Conservation (phyloP, 2,113 vertebrate species). For the Regulus satrapa region DNA sequence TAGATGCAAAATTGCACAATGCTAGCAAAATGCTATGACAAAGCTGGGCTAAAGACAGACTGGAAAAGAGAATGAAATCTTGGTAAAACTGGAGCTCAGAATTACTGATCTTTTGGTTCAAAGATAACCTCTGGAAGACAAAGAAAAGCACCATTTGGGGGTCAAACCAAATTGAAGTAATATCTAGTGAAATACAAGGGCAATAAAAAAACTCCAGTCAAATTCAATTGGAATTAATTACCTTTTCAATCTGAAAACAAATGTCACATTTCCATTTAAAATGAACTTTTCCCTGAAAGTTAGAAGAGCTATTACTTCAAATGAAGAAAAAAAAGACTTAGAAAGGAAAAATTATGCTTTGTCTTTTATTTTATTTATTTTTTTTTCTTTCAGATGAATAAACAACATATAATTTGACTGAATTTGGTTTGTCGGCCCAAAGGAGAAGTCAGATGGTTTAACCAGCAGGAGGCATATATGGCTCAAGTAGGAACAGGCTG, state of each 20-base stretch:
- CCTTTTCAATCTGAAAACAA: not conserved
- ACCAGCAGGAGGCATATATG: not conserved
- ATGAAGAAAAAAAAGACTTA: not conserved
- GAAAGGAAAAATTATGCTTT: not conserved
- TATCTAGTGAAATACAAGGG: not conserved
- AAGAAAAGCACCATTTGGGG: not conserved
- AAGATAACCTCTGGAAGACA: not conserved
- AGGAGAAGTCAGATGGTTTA: not conserved
- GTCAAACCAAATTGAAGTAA: not conserved
- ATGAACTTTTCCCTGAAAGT: not conserved
- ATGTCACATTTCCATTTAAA: not conserved
- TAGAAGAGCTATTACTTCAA: not conserved
- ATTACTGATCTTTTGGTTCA: not conserved
- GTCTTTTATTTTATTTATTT: rapidly evolving
- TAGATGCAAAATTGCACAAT: not conserved
- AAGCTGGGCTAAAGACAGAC: not conserved
- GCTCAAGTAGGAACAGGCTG: not conserved
- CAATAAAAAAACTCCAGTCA: not conserved
- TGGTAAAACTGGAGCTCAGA: not conserved
- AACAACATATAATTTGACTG: not conserved
- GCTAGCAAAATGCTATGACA: not conserved
- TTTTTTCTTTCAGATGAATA: not conserved
- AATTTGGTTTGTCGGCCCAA: not conserved
- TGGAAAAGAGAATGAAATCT: not conserved
- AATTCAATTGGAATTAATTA: not conserved